These are phyloP conservation scores for Odontomyia ornata DNA, from an alignment of 2,888 invertebrate species.

Conservation along the genomic window DNA sequence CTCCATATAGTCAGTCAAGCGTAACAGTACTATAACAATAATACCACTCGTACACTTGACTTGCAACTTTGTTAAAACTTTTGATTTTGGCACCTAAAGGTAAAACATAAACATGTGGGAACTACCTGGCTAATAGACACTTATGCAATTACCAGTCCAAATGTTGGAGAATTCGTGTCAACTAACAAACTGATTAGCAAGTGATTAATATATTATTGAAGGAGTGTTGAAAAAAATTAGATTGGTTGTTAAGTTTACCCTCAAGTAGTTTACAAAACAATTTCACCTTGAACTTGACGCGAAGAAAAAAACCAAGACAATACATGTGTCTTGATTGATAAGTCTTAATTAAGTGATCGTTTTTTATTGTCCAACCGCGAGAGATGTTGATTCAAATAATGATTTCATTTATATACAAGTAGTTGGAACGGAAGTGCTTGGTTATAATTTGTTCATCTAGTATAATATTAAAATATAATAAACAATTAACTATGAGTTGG, in stretches of 20 bases:
- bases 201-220: conserved; percentile 14
- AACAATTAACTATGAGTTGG: too few relatives aligned
- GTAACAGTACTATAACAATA: background rate
- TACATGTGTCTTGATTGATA: background rate
- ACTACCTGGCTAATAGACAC: background rate
- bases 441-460: too few relatives aligned
- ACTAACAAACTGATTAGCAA: conserved; percentile 16
- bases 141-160: conserved; percentile 10
- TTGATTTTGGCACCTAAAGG: too few relatives aligned
- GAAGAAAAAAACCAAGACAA: background rate
- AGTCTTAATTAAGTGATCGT: background rate
- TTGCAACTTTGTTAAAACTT: conserved; percentile 12
- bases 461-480: too few relatives aligned
- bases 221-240: conserved; percentile 2
- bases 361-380: background rate
- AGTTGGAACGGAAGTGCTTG: too few relatives aligned
- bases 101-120: too few relatives aligned
- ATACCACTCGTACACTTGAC: background rate
- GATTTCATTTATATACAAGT: too few relatives aligned
- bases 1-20: background rate
- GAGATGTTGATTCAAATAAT: background rate
- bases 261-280: background rate
- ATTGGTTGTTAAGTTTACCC: background rate
- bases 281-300: conserved; percentile 19
- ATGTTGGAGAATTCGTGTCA: conserved; percentile 13